Conservation (phyloP, 2,113 vertebrate species). For the Herpetotheres cachinnans region DNA sequence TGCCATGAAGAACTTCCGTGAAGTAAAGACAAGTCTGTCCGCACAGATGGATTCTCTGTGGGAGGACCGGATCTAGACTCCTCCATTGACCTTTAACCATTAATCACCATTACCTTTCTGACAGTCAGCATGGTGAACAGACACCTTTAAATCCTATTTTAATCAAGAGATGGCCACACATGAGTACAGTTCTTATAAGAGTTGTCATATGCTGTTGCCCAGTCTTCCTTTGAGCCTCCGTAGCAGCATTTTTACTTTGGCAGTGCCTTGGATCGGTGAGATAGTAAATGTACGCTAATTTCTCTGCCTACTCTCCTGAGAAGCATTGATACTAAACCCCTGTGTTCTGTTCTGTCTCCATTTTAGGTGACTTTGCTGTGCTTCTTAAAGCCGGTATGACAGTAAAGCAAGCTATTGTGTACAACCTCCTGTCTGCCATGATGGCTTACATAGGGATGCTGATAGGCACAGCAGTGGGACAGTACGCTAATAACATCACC, state of each 20-base stretch:
- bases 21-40: not conserved
- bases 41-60: not conserved
- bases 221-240: not conserved
- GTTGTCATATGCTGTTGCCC: not conserved
- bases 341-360: not conserved
- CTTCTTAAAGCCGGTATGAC: constrained; percentile 97
- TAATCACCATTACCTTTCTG: not conserved
- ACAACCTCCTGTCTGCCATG: constrained; percentile 95
- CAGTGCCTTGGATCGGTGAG: not conserved
- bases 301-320: accelerated
- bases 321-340: not conserved
- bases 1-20: not conserved
- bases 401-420: constrained; percentile 94
- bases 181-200: accelerated
- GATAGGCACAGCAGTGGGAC: constrained; percentile 94
- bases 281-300: not conserved
- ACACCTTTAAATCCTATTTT: not conserved
- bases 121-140: not conserved
- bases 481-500: constrained; percentile 93
- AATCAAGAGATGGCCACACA: not conserved
- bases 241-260: not conserved
- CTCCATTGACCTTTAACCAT: not conserved
- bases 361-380: constrained; percentile 94
- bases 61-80: not conserved
- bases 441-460: constrained; percentile 97